Percentiles rank a stretch among this genome's conserved stretches.
These are phyloP conservation scores for Tenrec ecaudatus DNA, from an alignment of 2,113 vertebrate genomes.

Conservation along the genomic window DNA sequence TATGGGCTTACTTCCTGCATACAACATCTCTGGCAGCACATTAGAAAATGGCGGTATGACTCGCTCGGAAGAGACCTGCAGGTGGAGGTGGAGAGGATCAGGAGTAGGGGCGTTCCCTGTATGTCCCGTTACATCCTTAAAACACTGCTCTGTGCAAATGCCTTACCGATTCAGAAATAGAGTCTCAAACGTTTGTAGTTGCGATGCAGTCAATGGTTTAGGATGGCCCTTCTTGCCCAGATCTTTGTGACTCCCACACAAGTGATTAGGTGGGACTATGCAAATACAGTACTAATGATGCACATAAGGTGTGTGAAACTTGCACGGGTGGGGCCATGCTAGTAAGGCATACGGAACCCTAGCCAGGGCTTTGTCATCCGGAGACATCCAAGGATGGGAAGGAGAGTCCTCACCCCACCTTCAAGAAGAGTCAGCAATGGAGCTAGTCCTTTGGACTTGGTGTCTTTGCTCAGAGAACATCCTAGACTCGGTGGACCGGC, in stretches of 20 bases:
- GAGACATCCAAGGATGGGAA: not conserved
- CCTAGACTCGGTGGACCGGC: too few species aligned
- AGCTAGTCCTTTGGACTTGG: not conserved
- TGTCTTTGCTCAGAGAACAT: not conserved
- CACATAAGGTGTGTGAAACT: not conserved
- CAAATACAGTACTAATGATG: not conserved
- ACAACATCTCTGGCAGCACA: not conserved
- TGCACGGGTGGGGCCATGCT: too few species aligned
- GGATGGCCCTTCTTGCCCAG: not conserved
- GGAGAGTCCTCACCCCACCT: not conserved
- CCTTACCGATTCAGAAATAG: conserved; percentile 28
- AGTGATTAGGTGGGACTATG: not conserved
- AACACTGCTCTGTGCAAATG: not conserved
- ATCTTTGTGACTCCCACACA: not conserved
- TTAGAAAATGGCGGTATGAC: not conserved
- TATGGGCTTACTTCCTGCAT: not conserved
- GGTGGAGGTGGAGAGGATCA: not conserved
- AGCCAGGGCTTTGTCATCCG: not conserved
- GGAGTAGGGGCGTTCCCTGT: not conserved
- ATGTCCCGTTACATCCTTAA: conserved; percentile 30
- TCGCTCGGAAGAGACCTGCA: conserved; percentile 9
- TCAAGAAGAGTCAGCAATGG: not conserved
- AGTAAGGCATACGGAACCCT: too few species aligned
- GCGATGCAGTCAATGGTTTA: not conserved
- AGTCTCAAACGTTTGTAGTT: not conserved